Base-by-base conservation (phyloP, 1,140 invertebrate genomes). In the Ridgeia piscesae region DNA sequence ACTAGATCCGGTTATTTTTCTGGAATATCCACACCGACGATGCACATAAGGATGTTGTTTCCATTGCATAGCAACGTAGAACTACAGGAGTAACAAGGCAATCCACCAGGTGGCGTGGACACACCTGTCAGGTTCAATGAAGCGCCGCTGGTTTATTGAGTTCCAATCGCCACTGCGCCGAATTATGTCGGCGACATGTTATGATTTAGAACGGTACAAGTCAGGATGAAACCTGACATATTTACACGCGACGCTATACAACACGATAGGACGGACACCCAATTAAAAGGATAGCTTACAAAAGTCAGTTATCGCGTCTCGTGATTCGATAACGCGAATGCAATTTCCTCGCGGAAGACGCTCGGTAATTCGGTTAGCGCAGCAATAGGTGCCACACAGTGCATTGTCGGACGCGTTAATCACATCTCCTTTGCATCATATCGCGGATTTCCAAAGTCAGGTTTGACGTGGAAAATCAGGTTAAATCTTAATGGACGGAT, bases 401-500 rank as follows among this genome's bases (percentile, higher is more conserved):
- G 58, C 58, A 77, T 77, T 77, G 58, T 77, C 58, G 58, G 27
- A 77, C 58, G 58, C 58, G 58, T 77, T 77, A 77, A 77, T 77
- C 58, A 77, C 58, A 77, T 77, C 58, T 77, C 58, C 58, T 77
- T 77, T 77, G 58, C 58, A 77, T 77, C 58, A 77, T 77, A 77
- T 77, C 58, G 11, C 58, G 58, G 58, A 77, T 77, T 77, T 77
- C 58, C 58, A 77, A 77, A 77, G 58, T 77, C 58, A 77, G 58
- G 58, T 77, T 77, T 31, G 58, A 77, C 58, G 58, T 77, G 58
- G 58, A 77, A 77, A 77, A 77, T 77, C 58, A 77, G 58, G 58
- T 77, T 77, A 77, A 77, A 77, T 77, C 58, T 77, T 77, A 77
- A 77, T 77, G 58, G 58, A 77, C 58, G 58, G 58, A 77, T 77